Percentiles rank a stretch among this genome's conserved stretches.
Evolutionary conservation across 2,888 invertebrate genomes (phyloP).

Genomic region (Drosophila paramelanica): DNA sequence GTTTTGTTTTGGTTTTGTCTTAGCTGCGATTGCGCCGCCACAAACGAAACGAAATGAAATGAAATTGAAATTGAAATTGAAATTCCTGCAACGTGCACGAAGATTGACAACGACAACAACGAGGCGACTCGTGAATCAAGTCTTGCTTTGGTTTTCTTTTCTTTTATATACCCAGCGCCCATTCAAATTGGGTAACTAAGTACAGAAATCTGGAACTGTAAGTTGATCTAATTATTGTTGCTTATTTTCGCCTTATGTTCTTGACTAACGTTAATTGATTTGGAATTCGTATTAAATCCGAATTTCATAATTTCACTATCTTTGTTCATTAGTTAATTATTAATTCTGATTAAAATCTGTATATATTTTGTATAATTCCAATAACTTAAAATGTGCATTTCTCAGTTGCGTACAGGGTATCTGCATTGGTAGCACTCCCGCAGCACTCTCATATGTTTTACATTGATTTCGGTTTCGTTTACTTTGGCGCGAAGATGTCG

Average conservation of each 20-base stretch:
- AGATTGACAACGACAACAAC: slow-evolving; percentile 49
- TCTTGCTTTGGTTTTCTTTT: slow-evolving; percentile 21
- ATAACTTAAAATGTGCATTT: too few relatives aligned
- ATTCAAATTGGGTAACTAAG: too few relatives aligned
- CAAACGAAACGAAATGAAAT: slow-evolving; percentile 22
- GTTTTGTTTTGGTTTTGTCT: slow-evolving; percentile 44
- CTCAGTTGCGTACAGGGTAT: not conserved
- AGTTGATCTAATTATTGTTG: too few relatives aligned
- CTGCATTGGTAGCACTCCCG: not conserved
- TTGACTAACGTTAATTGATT: too few relatives aligned
- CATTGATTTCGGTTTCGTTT: slow-evolving; percentile 24
- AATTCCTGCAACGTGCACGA: slow-evolving; percentile 70
- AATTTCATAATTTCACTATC: too few relatives aligned
- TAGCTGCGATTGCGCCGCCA: slow-evolving; percentile 6
- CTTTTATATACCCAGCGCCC: not conserved
- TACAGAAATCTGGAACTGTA: too few relatives aligned
- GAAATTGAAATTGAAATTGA: slow-evolving; percentile 73
- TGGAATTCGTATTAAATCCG: too few relatives aligned
- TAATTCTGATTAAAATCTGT: too few relatives aligned
- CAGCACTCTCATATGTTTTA: not conserved
- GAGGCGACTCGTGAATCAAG: slow-evolving; percentile 26
- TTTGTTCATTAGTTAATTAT: too few relatives aligned
- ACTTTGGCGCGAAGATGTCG: slow-evolving; percentile 56
- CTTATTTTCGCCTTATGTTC: too few relatives aligned
- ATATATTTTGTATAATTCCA: too few relatives aligned